Base-by-base conservation (phyloP, 2,113 vertebrate species). In the Galbula dea region DNA sequence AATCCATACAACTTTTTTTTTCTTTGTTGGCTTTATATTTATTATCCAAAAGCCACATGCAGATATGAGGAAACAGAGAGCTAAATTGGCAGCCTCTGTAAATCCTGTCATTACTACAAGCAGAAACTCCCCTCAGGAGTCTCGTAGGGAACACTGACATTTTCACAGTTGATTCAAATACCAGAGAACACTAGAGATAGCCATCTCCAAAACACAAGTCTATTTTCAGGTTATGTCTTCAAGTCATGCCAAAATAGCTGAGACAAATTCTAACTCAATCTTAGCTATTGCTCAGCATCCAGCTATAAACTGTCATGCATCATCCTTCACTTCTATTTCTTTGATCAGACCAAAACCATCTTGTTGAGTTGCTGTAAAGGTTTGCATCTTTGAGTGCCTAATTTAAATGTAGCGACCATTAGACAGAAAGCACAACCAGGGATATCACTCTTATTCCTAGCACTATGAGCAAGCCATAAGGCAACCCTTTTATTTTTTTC, bases 401-500 rank as follows among this genome's bases (percentile, higher is more conserved):
- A 48, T 63, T 79, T 41, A 49, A 51, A 63, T 7, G 16, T 1
- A 39, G 41, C 18, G 37, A 85, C 76, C 12, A 54, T 34, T 11
- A 66, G 23, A 75, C 15, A 30, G 12, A 68, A 79, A 92, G 30
- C 10, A 49, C 30, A 72, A 16, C 12, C 10, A 41, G 8, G 6
- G 6, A 57, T 57, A 91, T 16, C 34, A 49, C 6, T 21, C 29
- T 66, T 78, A 65, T 14, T 79, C 17, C 36, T 16, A 22, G 8
- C 1, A 73, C 32, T n/a, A 52, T 20, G 32, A 30, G 23, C 15
- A 74, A 91, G 11, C 7, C 2, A 6, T 39, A 72, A n/a, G 13
- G 8, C 14, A 86, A 41, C 1, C 0, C 2, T 32, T n/a, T 7
- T 18, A 59, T 37, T 13, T 3, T 34, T n/a, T 34, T 8, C 10